A percentile compares a stretch with the other conserved stretches of the same genome.
phyloP scores from a whole-genome alignment of 2,797 vertebrate genomes.

The Karalla daura region DNA sequence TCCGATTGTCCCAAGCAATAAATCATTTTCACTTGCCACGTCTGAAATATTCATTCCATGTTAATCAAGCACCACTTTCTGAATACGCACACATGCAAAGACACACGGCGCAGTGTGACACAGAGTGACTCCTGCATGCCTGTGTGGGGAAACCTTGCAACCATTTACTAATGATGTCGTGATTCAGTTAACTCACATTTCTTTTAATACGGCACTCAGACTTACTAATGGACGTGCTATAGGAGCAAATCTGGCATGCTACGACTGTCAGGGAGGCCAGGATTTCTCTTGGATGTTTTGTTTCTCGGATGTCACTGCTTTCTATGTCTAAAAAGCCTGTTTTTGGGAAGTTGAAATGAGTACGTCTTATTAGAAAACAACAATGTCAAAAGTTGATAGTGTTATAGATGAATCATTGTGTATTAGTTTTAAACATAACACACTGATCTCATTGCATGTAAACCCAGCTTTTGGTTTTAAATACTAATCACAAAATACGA shows the following conservation, averaged over 20 bases:
- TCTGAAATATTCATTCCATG: constrained; percentile 73
- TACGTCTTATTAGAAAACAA: not conserved
- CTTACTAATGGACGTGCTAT: constrained; percentile 18
- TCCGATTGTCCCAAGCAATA: constrained; percentile 70
- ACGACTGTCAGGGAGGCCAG: constrained; percentile 6
- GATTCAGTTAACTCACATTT: constrained; percentile 33
- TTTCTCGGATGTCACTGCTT: not conserved
- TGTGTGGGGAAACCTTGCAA: constrained; percentile 34
- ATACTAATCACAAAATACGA: too few relatives aligned
- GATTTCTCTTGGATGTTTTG: not conserved
- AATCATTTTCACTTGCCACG: constrained; percentile 59
- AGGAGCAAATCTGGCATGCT: constrained; percentile 2
- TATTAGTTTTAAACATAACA: too few relatives aligned
- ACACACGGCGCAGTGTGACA: constrained; percentile 22
- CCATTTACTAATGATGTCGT: constrained; percentile 49
- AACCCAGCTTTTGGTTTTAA: too few relatives aligned
- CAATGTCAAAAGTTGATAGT: not conserved
- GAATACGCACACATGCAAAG: constrained; percentile 22
- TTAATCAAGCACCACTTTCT: constrained; percentile 64
- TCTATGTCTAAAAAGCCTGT: not conserved
- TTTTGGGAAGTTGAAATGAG: not conserved
- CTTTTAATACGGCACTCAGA: constrained; percentile 40
- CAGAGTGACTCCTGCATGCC: constrained; percentile 17
- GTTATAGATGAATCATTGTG: not conserved
- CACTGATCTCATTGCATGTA: too few relatives aligned